phyloP scores from a whole-genome alignment of 2,888 invertebrate species.

The Autographa pulchrina region DNA sequence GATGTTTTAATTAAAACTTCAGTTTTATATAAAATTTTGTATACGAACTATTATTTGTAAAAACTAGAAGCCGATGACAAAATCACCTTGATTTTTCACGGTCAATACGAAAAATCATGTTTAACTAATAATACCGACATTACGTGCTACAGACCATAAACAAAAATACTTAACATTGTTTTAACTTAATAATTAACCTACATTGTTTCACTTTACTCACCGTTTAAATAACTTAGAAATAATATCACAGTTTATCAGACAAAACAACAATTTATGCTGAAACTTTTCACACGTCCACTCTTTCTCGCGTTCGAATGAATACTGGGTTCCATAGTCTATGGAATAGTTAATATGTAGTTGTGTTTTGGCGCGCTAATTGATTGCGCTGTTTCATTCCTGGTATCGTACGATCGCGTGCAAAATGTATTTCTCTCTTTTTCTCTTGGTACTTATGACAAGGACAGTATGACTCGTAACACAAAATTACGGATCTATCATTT shows the following conservation, averaged over 20 bases:
- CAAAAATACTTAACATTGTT: conserved; percentile 11
- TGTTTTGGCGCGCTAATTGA: conserved; percentile 46
- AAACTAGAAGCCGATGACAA: conserved; percentile 10
- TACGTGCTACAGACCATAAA: conserved; percentile 21
- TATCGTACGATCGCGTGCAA: conserved; percentile 24
- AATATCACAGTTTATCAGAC: conserved; percentile 63
- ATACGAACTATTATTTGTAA: not conserved
- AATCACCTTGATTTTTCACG: conserved; percentile 37
- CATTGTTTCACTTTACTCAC: conserved; percentile 49
- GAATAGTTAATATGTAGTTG: conserved; percentile 27
- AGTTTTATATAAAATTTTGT: not conserved
- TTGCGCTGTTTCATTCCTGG: conserved; percentile 33
- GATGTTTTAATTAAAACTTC: conserved; percentile 7
- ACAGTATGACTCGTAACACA: conserved; percentile 14
- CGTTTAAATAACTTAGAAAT: conserved; percentile 51
- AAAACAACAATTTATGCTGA: conserved; percentile 29
- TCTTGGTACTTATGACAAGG: conserved; percentile 26
- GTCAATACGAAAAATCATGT: conserved; percentile 35
- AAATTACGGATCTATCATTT: conserved; percentile 30
- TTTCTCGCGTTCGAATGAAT: conserved; percentile 30
- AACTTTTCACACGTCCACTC: conserved; percentile 39
- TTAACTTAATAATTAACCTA: conserved; percentile 7
- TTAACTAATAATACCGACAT: conserved; percentile 18
- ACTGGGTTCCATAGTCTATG: conserved; percentile 41
- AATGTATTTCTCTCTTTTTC: conserved; percentile 27